Evolutionary conservation across 2,888 invertebrate species (phyloP).

Genomic region (Tyria jacobaeae): DNA sequence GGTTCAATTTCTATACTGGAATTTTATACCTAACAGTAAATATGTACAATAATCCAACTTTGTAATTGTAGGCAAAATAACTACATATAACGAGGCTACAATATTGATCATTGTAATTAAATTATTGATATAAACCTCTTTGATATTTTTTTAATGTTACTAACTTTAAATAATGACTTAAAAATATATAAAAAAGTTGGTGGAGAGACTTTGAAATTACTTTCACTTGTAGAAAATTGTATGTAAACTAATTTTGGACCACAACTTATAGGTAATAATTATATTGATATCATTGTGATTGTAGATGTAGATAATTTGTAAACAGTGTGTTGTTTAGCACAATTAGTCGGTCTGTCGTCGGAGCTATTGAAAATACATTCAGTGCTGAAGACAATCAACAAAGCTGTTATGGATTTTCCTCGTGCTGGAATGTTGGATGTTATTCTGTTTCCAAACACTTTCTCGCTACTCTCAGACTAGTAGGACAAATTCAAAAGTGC

Average conservation of each 20-base stretch:
- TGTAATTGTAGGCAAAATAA: too few relatives aligned
- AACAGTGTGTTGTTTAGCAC: slow-evolving; percentile 75
- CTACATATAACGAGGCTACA: too few relatives aligned
- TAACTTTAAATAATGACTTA: not conserved
- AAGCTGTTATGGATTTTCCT: slow-evolving; percentile 73
- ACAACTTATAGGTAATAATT: slow-evolving; percentile 55
- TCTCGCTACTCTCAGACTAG: slow-evolving; percentile 29
- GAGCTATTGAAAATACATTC: slow-evolving; percentile 69
- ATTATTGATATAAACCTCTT: too few relatives aligned
- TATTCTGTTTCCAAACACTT: slow-evolving; percentile 53
- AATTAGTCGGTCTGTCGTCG: slow-evolving; percentile 64
- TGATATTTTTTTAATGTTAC: too few relatives aligned
- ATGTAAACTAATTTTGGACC: slow-evolving; percentile 5
- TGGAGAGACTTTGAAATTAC: not conserved
- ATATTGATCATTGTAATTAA: too few relatives aligned
- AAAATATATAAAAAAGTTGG: not conserved
- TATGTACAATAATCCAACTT: not conserved
- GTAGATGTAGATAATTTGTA: slow-evolving; percentile 77
- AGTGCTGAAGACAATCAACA: slow-evolving; percentile 68
- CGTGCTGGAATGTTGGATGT: slow-evolving; percentile 66
- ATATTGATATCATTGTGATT: slow-evolving; percentile 72
- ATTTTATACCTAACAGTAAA: not conserved
- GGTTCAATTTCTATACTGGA: not conserved
- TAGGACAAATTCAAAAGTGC: slow-evolving; percentile 21
- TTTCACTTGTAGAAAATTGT: not conserved